Conservation (phyloP, 2,797 vertebrate genomes). For the Nasua narica region DNA sequence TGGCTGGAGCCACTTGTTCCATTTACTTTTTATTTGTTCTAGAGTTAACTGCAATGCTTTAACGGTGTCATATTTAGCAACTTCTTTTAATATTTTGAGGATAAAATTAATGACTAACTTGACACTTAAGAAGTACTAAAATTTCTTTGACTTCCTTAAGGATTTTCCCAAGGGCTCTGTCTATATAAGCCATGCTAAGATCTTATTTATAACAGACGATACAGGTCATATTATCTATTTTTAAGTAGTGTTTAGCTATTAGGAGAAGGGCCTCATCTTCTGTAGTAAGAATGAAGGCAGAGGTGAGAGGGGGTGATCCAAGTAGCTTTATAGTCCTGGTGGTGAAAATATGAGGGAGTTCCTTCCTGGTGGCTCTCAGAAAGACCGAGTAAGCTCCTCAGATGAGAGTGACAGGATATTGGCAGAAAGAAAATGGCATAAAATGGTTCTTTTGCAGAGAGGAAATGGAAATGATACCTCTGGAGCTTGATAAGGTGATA, state of each 20-base stretch:
- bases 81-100: neutral
- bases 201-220: neutral
- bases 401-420: neutral
- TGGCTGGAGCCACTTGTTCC: rapidly evolving
- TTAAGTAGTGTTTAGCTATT: neutral
- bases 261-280: neutral
- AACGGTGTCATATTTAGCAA: neutral
- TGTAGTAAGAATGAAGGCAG: neutral
- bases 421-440: neutral
- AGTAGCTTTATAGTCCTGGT: neutral
- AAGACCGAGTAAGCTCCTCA: no score
- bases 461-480: neutral
- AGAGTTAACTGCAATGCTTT: neutral
- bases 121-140: neutral
- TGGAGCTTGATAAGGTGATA: neutral
- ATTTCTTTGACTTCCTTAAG: neutral
- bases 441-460: neutral
- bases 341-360: neutral
- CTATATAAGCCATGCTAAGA: neutral
- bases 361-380: neutral
- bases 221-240: neutral
- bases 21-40: neutral
- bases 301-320: neutral
- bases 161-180: neutral
- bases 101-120: neutral